phyloP scores from a whole-genome alignment of 2,888 invertebrate genomes.

The Timema cristinae region DNA sequence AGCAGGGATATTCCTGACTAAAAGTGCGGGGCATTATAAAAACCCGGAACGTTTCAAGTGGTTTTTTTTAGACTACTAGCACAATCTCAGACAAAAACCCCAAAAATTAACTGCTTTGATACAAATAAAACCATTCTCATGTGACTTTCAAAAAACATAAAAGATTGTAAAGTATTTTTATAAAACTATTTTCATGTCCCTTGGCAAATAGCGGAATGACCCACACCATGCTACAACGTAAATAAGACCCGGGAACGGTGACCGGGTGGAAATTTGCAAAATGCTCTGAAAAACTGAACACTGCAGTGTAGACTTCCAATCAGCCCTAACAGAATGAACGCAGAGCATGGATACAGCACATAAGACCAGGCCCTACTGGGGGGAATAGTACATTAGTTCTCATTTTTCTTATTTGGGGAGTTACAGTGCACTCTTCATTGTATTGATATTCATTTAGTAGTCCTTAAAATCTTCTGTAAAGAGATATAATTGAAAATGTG shows the following conservation, averaged over 20 bases:
- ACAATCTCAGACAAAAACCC: too few relatives aligned
- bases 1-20: too few relatives aligned
- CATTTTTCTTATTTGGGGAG: conserved; percentile 42
- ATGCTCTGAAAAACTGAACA: conserved; percentile 42
- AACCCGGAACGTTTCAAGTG: too few relatives aligned
- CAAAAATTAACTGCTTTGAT: too few relatives aligned
- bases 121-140: too few relatives aligned
- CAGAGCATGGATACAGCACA: conserved; percentile 42
- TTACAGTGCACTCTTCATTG: background rate
- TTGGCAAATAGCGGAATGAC: conserved; percentile 44
- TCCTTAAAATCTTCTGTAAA: too few relatives aligned
- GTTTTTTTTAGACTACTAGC: too few relatives aligned
- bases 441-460: too few relatives aligned
- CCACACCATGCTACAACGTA: conserved; percentile 44
- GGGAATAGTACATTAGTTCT: conserved; percentile 38
- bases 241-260: conserved; percentile 45
- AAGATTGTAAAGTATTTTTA: too few relatives aligned
- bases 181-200: conserved; percentile 35
- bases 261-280: conserved; percentile 43
- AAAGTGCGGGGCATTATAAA: too few relatives aligned
- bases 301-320: conserved; percentile 42
- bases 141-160: too few relatives aligned
- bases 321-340: conserved; percentile 41
- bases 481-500: too few relatives aligned
- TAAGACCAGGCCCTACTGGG: conserved; percentile 40